phyloP scores from a whole-genome alignment of 1,140 invertebrate species.

The Ganaspis sp. region DNA sequence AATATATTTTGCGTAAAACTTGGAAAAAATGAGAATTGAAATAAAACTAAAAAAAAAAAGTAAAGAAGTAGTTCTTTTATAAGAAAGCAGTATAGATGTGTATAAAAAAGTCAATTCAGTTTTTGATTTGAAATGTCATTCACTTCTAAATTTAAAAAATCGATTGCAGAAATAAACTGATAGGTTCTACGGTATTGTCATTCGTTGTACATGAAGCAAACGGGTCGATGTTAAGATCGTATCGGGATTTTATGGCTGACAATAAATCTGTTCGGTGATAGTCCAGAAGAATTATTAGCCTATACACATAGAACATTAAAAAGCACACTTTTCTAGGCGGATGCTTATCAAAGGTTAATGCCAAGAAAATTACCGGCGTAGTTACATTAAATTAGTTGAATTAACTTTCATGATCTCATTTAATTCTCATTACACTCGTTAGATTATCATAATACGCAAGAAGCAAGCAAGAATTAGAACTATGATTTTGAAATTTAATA shows the following conservation, averaged over 20 bases:
- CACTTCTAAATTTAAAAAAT: neutral
- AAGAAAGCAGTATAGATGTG: too few species aligned
- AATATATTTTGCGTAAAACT: conserved; percentile 1
- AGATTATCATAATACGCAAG: too few species aligned
- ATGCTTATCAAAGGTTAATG: neutral
- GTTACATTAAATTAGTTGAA: neutral
- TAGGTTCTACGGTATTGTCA: neutral
- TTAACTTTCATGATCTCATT: neutral
- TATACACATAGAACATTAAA: neutral
- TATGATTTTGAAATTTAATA: too few species aligned
- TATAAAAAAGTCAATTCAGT: too few species aligned
- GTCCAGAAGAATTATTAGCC: neutral
- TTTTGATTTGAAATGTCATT: too few species aligned
- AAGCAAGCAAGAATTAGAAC: too few species aligned
- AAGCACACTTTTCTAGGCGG: neutral
- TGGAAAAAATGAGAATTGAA: neutral
- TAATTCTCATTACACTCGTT: neutral
- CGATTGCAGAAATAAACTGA: too few species aligned
- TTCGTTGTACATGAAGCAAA: neutral
- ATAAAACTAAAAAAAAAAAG: neutral
- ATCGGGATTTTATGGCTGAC: neutral
- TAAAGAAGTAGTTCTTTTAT: neutral
- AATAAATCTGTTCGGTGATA: neutral
- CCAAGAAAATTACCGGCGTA: neutral
- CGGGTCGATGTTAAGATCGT: neutral